Conservation (phyloP, 2,113 vertebrate genomes). For the pig (Sus scrofa) region T2T-Sscrofa CM000827.6:100678001-100678500, state of each 20-base stretch:
- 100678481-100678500: neutral
- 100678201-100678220: neutral
- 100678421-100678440: neutral
- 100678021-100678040: no score
- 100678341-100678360: neutral
- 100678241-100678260: neutral
- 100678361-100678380: neutral
- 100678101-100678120: neutral
- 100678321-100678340: neutral
- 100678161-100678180: neutral
- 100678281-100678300: neutral
- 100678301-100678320: neutral
- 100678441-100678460: neutral
- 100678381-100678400: neutral
- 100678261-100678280: neutral
- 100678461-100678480: neutral
- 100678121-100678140: neutral
- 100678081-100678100: neutral
- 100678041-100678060: neutral
- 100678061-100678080: neutral
- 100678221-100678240: fast-evolving
- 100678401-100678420: neutral
- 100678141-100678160: neutral
- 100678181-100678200: neutral
- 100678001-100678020: neutral